Base-by-base conservation (phyloP, 2,797 vertebrate species). In the Poecile montanus region DNA sequence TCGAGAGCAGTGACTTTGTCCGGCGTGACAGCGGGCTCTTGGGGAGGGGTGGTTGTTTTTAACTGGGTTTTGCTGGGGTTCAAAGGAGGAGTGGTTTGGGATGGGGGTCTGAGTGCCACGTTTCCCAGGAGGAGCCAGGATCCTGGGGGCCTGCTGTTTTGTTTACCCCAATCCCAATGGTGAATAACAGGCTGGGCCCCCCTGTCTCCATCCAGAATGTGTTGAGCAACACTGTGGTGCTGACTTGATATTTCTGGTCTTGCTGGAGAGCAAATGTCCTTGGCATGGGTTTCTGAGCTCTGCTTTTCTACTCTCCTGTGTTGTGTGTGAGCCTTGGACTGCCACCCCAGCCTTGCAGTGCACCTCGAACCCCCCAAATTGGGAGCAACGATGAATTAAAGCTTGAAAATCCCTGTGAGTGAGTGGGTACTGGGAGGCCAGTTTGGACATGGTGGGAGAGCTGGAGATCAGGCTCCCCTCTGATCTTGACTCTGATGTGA, bases 21-120 rank as follows among this genome's bases (percentile, higher is more conserved):
- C 9, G 6, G 56, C 78, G 38, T 0, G 8, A 34, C 54, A 83
- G 53, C 0, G 0, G 44, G 47, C 36, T 85, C 32, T 34, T 0
- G 0, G 75, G 3, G 8, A 62, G n/a, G 3, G 6, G 44, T 7
- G 10, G 17, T 60, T 4, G 8, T 62, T 67, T 78, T 66, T 5
- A 6, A 32, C 56, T 5, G 14, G 13, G 7, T 89, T 93, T 88
- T 36, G 7, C 16, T 0, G 2, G 38, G 45, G 16, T 73, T 90
- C 2, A 12, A n/a, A 81, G 48, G 5, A 11, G 45, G 20, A 50
- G 29, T 25, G 22, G 38, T 81, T 92, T 90, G 77, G 71, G 44
- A 29, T 5, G 1, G 5, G 38, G 12, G 10, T 16, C 26, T 6
- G 14, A 54, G 20, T 2, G 2, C 22, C 42, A 11, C 0, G 0